Evolutionary conservation across 2,113 vertebrate genomes (phyloP), one percentile per base, ranked within the genome.

Genomic region (Myanophis thanlyinensis): DNA sequence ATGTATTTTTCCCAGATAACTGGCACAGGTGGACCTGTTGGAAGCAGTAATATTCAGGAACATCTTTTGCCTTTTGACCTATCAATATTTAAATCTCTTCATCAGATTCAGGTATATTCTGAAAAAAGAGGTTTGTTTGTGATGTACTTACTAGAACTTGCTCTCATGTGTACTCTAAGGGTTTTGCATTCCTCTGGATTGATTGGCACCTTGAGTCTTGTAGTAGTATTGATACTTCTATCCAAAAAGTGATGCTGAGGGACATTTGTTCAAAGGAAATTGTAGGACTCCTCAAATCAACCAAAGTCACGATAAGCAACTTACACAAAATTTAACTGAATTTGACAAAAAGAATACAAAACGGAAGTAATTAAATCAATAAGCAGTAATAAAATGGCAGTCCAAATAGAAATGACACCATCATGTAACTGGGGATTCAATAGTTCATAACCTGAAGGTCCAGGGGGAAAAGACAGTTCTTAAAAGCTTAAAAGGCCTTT

Each of bases 1-100:
- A 93, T 53, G 91, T 90, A 93, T 46, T 95, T 89, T 6, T 93
- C 92, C 22, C 94, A 99, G 99, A 98, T 99, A 93, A 97, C 96
- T 88, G 99, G 99, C 89, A 98, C 97, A 93, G 98, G 98, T 93
- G 98, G 98, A 93, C 97, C 98, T 92, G 98, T 99, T 94, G 99
- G 99, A 95, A 98, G 98, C 96, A 99, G 99, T 96, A 99, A 99
- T 96, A 99, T 99, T 97, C 97, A 98, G 95, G 99, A 99, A 93
- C 98, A 97, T 95, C 97, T 96, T 56, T 97, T 99, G 22, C 97
- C 98, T 7, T 99, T 99, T 93, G 99, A 99, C 96, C 96, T 99
- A 86, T 99, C 99, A 25, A 97, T 99, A 94, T 99, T 99, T 96
- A 99, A 99, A 91, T 98, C 99, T 0, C 98, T 99, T 95, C 98